These are phyloP conservation scores for Heliangelus exortis DNA, from an alignment of 2,797 vertebrate genomes.

Conservation along the genomic window DNA sequence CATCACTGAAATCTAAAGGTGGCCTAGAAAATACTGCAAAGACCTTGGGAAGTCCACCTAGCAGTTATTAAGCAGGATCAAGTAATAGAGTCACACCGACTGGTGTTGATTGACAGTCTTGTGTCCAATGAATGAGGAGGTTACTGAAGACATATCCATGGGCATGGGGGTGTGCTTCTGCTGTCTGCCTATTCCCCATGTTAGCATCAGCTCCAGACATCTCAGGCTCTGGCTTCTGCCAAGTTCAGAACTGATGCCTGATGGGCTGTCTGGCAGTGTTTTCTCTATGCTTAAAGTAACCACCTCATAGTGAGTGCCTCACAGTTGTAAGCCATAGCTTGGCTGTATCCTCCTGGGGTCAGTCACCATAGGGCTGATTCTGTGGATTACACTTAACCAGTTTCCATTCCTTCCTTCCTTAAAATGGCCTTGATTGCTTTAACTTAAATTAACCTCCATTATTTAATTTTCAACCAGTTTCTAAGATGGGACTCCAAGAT, in stretches of 20 bases:
- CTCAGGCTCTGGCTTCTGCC: neutral
- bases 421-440: neutral
- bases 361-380: neutral
- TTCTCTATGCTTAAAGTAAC: neutral
- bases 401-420: neutral
- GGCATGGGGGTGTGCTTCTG: fast-evolving
- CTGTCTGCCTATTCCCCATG: neutral
- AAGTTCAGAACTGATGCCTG: neutral
- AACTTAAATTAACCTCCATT: neutral
- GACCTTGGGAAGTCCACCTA: neutral
- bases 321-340: neutral
- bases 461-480: neutral
- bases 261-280: neutral
- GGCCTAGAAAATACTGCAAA: neutral
- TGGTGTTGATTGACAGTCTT: neutral
- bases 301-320: neutral
- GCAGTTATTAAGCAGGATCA: neutral
- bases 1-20: neutral
- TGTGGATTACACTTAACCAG: neutral
- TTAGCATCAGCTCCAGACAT: neutral
- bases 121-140: neutral
- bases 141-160: neutral
- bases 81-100: neutral
- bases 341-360: neutral
- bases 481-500: neutral